phyloP scores from a whole-genome alignment of 2,113 vertebrate species.

The Menura novaehollandiae region DNA sequence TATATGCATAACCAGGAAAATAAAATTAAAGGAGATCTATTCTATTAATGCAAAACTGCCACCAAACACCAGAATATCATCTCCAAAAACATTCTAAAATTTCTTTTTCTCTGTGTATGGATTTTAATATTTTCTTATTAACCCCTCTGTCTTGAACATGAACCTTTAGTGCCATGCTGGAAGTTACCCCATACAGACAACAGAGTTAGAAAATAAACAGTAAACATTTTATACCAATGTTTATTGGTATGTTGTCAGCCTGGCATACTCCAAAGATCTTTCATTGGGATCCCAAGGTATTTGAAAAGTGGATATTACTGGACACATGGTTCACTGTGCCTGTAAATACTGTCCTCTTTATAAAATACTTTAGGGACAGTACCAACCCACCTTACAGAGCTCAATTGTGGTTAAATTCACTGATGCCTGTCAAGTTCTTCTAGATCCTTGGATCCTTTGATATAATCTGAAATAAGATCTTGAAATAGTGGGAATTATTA shows the following conservation, averaged over 20 bases:
- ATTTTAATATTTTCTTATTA: background rate
- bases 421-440: background rate
- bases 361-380: background rate
- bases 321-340: background rate
- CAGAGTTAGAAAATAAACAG: background rate
- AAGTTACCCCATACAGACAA: background rate
- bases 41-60: background rate
- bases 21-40: background rate
- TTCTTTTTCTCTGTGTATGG: background rate
- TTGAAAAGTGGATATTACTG: background rate
- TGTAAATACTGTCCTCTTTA: background rate
- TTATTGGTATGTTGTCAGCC: background rate
- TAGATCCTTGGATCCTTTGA: background rate
- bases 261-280: background rate
- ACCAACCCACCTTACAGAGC: background rate
- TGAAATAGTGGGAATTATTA: background rate
- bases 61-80: background rate
- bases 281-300: background rate
- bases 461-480: background rate
- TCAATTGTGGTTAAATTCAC: background rate
- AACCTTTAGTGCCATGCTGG: background rate
- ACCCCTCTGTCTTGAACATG: background rate
- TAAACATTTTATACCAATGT: background rate
- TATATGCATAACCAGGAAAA: background rate
- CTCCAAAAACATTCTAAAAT: background rate